A percentile compares a stretch with the other conserved stretches of the same genome.
Evolutionary conservation across 1,140 invertebrate species (phyloP).

Genomic region (Hyposmocoma kahamanoa): DNA sequence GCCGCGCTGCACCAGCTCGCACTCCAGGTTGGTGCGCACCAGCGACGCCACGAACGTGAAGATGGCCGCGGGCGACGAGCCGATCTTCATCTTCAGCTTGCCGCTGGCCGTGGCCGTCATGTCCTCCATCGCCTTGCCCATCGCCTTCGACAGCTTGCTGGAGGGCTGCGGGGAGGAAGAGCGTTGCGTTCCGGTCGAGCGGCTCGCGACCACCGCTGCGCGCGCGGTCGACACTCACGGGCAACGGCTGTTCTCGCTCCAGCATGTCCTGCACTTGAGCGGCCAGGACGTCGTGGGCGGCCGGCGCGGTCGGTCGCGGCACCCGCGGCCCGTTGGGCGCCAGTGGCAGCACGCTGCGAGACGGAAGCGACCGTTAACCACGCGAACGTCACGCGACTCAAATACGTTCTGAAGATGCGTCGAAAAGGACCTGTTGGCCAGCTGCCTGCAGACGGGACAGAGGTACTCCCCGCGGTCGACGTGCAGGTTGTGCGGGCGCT

Average conservation of each 20-base stretch:
- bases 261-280: conserved; percentile 43
- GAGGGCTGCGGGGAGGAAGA: conserved; percentile 62
- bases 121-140: conserved; percentile 94
- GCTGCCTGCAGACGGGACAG: conserved; percentile 94
- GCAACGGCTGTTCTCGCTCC: conserved; percentile 79
- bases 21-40: conserved; percentile 93
- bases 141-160: conserved; percentile 83
- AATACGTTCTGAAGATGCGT: too few species aligned
- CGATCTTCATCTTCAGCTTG: conserved; percentile 73
- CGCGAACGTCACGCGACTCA: too few species aligned
- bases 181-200: too few species aligned
- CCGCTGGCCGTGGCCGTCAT: conserved; percentile 84
- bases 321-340: conserved; percentile 85
- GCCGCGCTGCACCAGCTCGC: conserved; percentile 90
- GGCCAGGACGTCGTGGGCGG: conserved; percentile 55
- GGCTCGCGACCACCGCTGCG: too few species aligned
- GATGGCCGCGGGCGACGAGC: conserved; percentile 82
- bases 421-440: conserved; percentile 88
- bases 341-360: conserved; percentile 87
- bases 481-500: conserved; percentile 82
- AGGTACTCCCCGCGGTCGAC: conserved; percentile 92
- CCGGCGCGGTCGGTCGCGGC: conserved; percentile 73
- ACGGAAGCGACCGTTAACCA: not conserved
- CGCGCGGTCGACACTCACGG: conserved; percentile 73
- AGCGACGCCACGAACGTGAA: conserved; percentile 94